Conservation (phyloP, 2,797 vertebrate species). For the Echiichthys vipera region DNA sequence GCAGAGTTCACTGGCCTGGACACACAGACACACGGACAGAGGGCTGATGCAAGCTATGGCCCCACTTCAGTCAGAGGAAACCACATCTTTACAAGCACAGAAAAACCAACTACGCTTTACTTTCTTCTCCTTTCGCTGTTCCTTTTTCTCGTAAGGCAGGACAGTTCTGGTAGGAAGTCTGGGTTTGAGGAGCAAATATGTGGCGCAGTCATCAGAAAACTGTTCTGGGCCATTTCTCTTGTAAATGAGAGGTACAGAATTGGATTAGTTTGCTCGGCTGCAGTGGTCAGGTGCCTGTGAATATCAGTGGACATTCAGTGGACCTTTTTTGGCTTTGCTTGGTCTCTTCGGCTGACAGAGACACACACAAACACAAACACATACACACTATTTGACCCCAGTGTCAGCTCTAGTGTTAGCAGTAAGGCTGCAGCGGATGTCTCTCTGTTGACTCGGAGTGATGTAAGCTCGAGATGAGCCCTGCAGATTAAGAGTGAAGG, state of each 20-base stretch:
- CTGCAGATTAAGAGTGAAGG: constrained; percentile 79
- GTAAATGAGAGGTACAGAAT: constrained; percentile 6
- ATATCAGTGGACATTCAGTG: constrained; percentile 12
- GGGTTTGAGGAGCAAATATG: constrained; percentile 57
- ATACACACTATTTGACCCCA: constrained; percentile 61
- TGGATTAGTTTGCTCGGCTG: neutral
- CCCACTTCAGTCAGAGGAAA: constrained; percentile 56
- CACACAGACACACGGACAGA: constrained; percentile 44
- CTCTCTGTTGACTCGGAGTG: constrained; percentile 78
- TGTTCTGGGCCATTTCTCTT: constrained; percentile 10
- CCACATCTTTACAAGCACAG: constrained; percentile 58
- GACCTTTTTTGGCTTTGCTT: constrained; percentile 51
- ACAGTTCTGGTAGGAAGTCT: constrained; percentile 22
- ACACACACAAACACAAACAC: constrained; percentile 32
- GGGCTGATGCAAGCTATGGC: constrained; percentile 53
- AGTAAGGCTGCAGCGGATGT: constrained; percentile 64
- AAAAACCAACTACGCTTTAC: constrained; percentile 44
- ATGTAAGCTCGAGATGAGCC: constrained; percentile 79
- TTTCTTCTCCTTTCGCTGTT: constrained; percentile 38
- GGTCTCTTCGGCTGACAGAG: constrained; percentile 10
- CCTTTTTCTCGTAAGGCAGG: constrained; percentile 6
- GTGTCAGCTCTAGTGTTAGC: constrained; percentile 68
- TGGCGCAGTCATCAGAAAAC: constrained; percentile 19
- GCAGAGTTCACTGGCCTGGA: constrained; percentile 52
- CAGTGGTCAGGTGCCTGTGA: constrained; percentile 40